Evolutionary conservation across 2,797 vertebrate species (phyloP), one percentile per base, ranked within the genome.

Genomic region (Kryptopterus vitreolus): DNA sequence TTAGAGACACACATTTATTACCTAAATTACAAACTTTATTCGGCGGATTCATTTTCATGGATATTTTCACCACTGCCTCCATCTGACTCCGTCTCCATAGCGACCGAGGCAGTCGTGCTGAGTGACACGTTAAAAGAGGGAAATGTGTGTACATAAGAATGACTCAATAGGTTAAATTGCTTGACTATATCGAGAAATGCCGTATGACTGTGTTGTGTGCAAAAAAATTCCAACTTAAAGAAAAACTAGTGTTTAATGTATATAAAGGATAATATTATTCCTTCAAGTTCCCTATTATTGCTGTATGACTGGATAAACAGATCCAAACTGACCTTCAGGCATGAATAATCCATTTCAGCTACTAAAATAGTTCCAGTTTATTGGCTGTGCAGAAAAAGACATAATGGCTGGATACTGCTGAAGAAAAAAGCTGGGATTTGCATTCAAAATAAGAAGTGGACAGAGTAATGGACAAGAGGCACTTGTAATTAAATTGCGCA

Each of bases 281-380:
- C 5, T 15, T 2, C 63, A 6, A 15, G 12, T 46, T 15, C 8
- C 65, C 43, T 69, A 20, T 2, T 4, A 69, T 18, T 3, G n/a
- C 22, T 58, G 33, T 58, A 58, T 4, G 3, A 24, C 53, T 57
- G 3, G 18, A 57, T 72, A 73, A 73, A 73, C 53, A 58, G 22
- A 58, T 74, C 31, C 53, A 38, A 11, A 38, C 71, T 43, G 71
- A 58, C 71, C 71, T 74, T 73, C 52, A 24, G 52, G 52, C 70
- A n/a, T 57, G 52, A 57, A 38, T 35, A 43, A 74, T 58, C 33
- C 53, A 74, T 58, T 58, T n/a, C 38, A 29, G 38, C 12, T 74
- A 18, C 18, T 24, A 26, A 13, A 58, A 26, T 74, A 74, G 13
- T 74, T 74, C 58, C 8, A 26, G 2, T 58, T 24, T 38, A 65